Conservation (phyloP, 2,888 invertebrate genomes). For the Biston betularia region DNA sequence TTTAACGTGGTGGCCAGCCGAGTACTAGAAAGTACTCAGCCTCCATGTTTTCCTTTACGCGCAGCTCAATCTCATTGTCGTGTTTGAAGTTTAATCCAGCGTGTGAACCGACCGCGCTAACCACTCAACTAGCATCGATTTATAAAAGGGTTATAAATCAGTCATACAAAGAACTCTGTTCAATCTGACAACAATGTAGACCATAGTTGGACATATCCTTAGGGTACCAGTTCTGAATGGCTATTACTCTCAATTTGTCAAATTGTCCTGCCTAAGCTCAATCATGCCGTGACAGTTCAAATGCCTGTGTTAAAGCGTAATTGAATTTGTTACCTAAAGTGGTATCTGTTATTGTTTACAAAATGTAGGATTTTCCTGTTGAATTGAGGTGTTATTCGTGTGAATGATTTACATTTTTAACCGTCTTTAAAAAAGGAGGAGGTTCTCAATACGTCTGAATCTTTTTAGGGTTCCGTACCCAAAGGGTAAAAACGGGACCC, state of each 20-base stretch:
- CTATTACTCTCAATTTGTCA: constrained; percentile 78
- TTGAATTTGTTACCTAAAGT: constrained; percentile 48
- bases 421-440: neutral
- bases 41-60: too few relatives aligned
- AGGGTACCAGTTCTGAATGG: constrained; percentile 52
- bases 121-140: too few relatives aligned
- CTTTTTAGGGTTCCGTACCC: too few relatives aligned
- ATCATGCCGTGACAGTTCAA: constrained; percentile 57
- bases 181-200: neutral
- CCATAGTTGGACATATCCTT: constrained; percentile 17
- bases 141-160: too few relatives aligned
- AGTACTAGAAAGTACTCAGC: too few relatives aligned
- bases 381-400: neutral
- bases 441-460: too few relatives aligned
- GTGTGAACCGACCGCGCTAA: too few relatives aligned
- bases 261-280: constrained; percentile 64
- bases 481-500: too few relatives aligned
- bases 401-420: neutral
- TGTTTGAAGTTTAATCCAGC: too few relatives aligned
- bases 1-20: too few relatives aligned
- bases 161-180: neutral
- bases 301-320: constrained; percentile 47
- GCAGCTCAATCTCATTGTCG: too few relatives aligned
- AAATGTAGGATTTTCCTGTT: neutral
- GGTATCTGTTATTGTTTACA: neutral